Base-by-base conservation (phyloP, 2,888 invertebrate species). In the Trichogramma evanescens region DNA sequence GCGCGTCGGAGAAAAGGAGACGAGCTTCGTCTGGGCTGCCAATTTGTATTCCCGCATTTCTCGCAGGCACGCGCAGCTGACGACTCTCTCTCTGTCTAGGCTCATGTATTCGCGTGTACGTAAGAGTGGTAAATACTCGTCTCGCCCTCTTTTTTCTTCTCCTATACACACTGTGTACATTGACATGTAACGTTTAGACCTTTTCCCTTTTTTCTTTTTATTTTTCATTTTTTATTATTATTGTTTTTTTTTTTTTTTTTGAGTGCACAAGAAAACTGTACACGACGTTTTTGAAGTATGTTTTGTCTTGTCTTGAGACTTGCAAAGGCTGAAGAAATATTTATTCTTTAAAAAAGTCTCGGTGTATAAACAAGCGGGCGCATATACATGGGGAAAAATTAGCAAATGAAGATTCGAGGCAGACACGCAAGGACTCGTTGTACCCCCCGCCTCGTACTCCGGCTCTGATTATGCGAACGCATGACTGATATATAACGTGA, bases 401-500 rank as follows among this genome's bases (percentile, higher is more conserved):
- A 26, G 26, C 40, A 50, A n/a, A 44, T 46, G n/a, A 8, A 52
- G 40, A 46, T 13, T 40, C 10, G 54, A 13, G 13, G 41, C 10
- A 44, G 38, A 5, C 41, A n/a, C 3, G 8, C 41, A 10, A 41
- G 39, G 9, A 38, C 51, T 26, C 26, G 26, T 26, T 26, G 26
- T 26, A 26, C 26, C 26, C 26, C 26, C 2, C 26, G 26, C 26
- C 26, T 26, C 26, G 3, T 26, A 2, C 26, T 26, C 26, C 26
- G 3, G 26, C 26, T 71, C 75, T 76, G 76, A 77, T 77, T 76
- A 76, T 77, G 76, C 76, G 72, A 73, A 72, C 76, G 77, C 77
- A 76, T 77, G 76, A 70, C 74, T 75, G 74, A 72, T 68, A 67
- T 72, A 71, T 76, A 76, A 77, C 71, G 72, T 75, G 76, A 77